These are phyloP conservation scores for Platanista minor DNA, from an alignment of 2,113 vertebrate species.

Conservation along the genomic window DNA sequence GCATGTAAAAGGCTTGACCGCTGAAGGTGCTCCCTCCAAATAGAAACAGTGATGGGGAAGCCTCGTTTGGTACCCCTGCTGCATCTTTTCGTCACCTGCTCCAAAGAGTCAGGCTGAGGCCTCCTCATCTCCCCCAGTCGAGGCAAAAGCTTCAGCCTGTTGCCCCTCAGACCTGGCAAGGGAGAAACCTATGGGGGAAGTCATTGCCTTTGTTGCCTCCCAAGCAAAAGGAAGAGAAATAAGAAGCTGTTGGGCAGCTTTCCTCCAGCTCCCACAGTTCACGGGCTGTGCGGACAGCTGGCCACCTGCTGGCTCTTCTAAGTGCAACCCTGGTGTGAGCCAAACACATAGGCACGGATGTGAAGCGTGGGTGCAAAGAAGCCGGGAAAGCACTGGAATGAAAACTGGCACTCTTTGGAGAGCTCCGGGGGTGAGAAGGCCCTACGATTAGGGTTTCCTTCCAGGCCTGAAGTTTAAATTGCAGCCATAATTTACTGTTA, in stretches of 20 bases:
- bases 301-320: neutral
- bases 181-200: neutral
- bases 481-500: slow-evolving; percentile 19
- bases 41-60: too few species aligned
- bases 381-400: neutral
- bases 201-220: neutral
- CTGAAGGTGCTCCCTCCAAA: neutral
- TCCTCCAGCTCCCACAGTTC: neutral
- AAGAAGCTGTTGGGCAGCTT: neutral
- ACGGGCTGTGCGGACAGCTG: neutral
- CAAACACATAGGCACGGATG: neutral
- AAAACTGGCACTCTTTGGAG: neutral
- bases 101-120: neutral
- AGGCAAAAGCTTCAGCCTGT: neutral
- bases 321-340: neutral
- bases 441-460: neutral
- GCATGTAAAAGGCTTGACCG: accelerated
- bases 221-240: neutral
- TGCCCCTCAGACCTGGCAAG: neutral
- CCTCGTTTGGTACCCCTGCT: neutral
- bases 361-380: neutral
- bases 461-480: slow-evolving; percentile 27
- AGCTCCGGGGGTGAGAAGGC: neutral
- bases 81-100: neutral
- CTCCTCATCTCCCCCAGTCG: neutral